Evolutionary conservation across 2,797 vertebrate genomes (phyloP).

Genomic region (Cercopithecus diana): DNA sequence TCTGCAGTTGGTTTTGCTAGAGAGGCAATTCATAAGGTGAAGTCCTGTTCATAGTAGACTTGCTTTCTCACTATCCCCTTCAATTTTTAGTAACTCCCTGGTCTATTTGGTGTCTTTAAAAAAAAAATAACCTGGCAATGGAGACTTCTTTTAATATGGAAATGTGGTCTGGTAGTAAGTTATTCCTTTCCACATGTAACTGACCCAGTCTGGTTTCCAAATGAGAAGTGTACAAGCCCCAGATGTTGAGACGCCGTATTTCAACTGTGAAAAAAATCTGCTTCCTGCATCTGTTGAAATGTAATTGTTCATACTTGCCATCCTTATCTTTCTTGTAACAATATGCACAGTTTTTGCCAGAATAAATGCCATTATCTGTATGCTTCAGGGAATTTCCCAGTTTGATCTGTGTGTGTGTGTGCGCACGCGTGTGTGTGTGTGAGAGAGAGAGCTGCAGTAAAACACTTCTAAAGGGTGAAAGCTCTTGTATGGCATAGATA

Average conservation of each 20-base stretch:
- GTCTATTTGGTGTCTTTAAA: background rate
- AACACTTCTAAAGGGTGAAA: background rate
- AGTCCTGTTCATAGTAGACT: background rate
- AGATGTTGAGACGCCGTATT: background rate
- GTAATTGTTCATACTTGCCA: background rate
- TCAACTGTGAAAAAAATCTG: slow-evolving; percentile 28
- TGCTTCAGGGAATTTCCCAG: background rate
- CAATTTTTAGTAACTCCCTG: background rate
- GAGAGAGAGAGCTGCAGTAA: background rate
- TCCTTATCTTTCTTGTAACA: slow-evolving; percentile 30
- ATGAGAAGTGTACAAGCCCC: background rate
- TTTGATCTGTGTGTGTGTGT: background rate
- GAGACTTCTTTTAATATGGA: background rate
- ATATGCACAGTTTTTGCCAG: slow-evolving; percentile 41
- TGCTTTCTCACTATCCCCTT: background rate
- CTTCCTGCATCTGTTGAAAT: slow-evolving; percentile 16
- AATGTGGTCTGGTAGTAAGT: background rate
- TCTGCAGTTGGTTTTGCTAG: background rate
- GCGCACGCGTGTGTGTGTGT: background rate
- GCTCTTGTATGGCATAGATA: background rate
- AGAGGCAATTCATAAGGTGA: background rate
- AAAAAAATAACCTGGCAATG: background rate
- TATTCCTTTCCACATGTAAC: background rate
- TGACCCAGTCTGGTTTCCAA: background rate
- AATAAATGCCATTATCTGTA: slow-evolving; percentile 36